Percentiles rank a stretch among this genome's conserved stretches.
These are phyloP conservation scores for Phortica magna DNA, from an alignment of 2,888 invertebrate genomes.

Conservation along the genomic window DNA sequence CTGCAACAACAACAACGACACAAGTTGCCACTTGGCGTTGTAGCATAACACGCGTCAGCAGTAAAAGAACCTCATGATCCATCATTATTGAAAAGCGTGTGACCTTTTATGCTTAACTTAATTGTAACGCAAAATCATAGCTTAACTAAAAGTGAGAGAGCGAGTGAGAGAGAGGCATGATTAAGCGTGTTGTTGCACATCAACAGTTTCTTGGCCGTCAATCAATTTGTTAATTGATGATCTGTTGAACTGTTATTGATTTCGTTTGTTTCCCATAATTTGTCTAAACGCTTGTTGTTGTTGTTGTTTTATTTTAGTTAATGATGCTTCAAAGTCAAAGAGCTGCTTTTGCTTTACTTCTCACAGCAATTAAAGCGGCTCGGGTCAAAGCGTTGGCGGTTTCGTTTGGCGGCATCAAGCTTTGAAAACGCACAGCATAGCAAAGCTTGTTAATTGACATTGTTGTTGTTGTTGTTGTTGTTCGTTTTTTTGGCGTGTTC, in stretches of 20 bases:
- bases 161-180: no score
- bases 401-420: slow-evolving; percentile 42
- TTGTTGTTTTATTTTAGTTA: slow-evolving; percentile 38
- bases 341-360: slow-evolving; percentile 48
- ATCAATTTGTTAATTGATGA: neutral
- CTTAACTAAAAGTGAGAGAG: no score
- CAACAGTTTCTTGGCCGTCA: neutral
- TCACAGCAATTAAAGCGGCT: slow-evolving; percentile 46
- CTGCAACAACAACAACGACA: no score
- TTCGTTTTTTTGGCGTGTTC: neutral
- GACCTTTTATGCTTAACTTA: no score
- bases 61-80: no score
- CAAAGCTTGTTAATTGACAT: neutral
- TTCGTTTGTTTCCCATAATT: slow-evolving; percentile 61
- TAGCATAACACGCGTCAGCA: no score
- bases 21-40: no score
- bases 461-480: neutral
- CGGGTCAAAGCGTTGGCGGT: slow-evolving; percentile 62
- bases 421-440: neutral
- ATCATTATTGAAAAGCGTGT: no score
- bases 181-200: no score
- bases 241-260: slow-evolving; percentile 14
- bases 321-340: slow-evolving; percentile 35
- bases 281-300: slow-evolving; percentile 37
- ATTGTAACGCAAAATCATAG: no score